Base-by-base conservation (phyloP, 1,140 invertebrate species). In the Temnothorax nylanderi region DNA sequence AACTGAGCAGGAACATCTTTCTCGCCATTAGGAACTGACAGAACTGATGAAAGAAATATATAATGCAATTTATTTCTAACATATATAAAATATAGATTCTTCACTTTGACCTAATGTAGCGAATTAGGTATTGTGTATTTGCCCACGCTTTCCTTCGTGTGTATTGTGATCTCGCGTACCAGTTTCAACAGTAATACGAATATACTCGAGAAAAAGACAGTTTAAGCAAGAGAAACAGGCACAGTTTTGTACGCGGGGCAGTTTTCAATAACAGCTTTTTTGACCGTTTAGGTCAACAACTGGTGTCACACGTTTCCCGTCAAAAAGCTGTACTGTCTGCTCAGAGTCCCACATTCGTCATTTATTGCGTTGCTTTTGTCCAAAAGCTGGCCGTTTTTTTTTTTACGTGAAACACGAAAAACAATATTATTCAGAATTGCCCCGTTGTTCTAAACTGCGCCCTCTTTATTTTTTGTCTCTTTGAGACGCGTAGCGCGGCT, bases 211-310 rank as follows among this genome's bases (percentile, higher is more conserved):
- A 76, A 76, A 76, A 75, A 75, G 16, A 26, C n/a, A 37, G 7
- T 76, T 76, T 60, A 60, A 76, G 16, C 13, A 37, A 41, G 21
- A 75, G n/a, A 75, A 58, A 75, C 11, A 37, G 34, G 5, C 10
- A 54, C 32, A 21, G 34, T 75, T 44, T 41, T 3, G 13, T 26
- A 21, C 5, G 16, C 37, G 8, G 8, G 4, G 5, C 7, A 44
- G n/a, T 60, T 60, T 76, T 76, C n/a, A 60, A 76, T 76, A 60
- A 76, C 37, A 76, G 21, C 7, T 75, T 58, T 75, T 75, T 56
- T 7, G n/a, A 21, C 13, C n/a, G 34, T 76, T 60, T 41, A 37
- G 8, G 49, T 37, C 10, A 76, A 76, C 34, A 44, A 60, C 37
- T 69, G n/a, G n/a, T n/a, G 18, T 11, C 4, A 0, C 32, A 64